phyloP scores from a whole-genome alignment of 2,113 vertebrate genomes.

The Xyrauchen texanus region DNA sequence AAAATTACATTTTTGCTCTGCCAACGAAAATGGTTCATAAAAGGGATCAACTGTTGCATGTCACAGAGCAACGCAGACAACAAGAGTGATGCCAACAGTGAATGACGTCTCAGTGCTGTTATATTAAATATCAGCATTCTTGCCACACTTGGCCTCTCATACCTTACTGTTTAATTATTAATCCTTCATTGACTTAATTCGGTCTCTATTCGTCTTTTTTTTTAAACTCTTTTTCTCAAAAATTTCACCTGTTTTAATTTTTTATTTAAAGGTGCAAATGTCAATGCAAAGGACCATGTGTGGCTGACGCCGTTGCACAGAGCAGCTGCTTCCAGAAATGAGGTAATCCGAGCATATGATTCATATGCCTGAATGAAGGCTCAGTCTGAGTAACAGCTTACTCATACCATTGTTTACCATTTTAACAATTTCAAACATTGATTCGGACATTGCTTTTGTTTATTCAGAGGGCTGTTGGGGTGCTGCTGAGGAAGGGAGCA shows the following conservation, averaged over 20 bases:
- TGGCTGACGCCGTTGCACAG: slow-evolving; percentile 92
- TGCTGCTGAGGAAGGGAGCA: slow-evolving; percentile 87
- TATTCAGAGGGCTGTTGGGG: slow-evolving; percentile 83
- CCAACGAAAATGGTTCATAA: no score
- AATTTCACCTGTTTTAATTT: background rate
- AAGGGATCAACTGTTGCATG: no score
- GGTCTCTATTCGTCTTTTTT: background rate
- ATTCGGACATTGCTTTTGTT: slow-evolving; percentile 23
- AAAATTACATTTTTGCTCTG: no score
- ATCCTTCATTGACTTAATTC: no score
- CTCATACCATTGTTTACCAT: background rate
- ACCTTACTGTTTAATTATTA: no score
- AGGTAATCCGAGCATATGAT: slow-evolving; percentile 69
- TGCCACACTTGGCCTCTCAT: no score
- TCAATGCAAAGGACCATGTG: slow-evolving; percentile 90
- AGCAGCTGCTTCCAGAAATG: slow-evolving; percentile 89
- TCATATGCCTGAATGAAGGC: slow-evolving; percentile 5
- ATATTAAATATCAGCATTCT: no score
- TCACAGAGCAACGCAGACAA: no score
- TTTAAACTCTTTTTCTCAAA: background rate
- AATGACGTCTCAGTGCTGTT: no score
- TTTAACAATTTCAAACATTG: slow-evolving; percentile 14
- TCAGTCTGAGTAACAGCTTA: slow-evolving; percentile 10
- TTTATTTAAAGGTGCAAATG: slow-evolving; percentile 81
- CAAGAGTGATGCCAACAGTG: no score